These are phyloP conservation scores for Achlya flavicornis DNA, from an alignment of 2,888 invertebrate genomes.

Conservation along the genomic window DNA sequence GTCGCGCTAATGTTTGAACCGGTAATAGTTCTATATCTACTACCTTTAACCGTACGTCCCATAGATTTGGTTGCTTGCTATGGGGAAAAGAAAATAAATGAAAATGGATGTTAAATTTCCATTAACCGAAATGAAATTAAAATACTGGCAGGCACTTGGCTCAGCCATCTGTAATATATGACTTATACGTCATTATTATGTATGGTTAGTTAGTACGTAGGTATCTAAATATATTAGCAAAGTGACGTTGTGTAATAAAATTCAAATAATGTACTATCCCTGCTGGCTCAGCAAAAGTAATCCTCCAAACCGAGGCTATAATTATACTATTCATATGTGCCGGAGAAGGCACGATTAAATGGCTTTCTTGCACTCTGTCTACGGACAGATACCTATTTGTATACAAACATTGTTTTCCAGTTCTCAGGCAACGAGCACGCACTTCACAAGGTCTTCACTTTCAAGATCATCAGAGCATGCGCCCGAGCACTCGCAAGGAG, in stretches of 20 bases:
- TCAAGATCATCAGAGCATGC: slow-evolving; percentile 81
- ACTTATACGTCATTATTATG: too few species aligned
- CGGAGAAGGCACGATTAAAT: background rate
- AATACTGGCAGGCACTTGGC: too few species aligned
- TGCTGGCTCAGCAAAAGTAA: too few species aligned
- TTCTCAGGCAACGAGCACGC: slow-evolving; percentile 65
- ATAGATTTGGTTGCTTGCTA: background rate
- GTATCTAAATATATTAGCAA: too few species aligned
- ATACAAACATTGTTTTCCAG: slow-evolving; percentile 69
- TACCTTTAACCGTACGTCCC: background rate
- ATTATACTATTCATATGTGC: background rate
- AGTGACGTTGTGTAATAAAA: too few species aligned
- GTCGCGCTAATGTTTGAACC: slow-evolving; percentile 26
- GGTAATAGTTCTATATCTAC: slow-evolving; percentile 27
- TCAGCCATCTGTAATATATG: too few species aligned
- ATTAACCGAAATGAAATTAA: too few species aligned
- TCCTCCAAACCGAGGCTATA: background rate
- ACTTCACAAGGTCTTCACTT: slow-evolving; percentile 78
- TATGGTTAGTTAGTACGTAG: too few species aligned
- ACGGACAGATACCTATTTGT: slow-evolving; percentile 52
- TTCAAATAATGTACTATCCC: too few species aligned
- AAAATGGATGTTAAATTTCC: too few species aligned
- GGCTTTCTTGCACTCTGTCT: slow-evolving; percentile 22
- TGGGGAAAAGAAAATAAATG: too few species aligned
- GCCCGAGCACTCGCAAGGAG: slow-evolving; percentile 58